Evolutionary conservation across 2,888 invertebrate species (phyloP).

Genomic region (Pollenia griseotomentosa): DNA sequence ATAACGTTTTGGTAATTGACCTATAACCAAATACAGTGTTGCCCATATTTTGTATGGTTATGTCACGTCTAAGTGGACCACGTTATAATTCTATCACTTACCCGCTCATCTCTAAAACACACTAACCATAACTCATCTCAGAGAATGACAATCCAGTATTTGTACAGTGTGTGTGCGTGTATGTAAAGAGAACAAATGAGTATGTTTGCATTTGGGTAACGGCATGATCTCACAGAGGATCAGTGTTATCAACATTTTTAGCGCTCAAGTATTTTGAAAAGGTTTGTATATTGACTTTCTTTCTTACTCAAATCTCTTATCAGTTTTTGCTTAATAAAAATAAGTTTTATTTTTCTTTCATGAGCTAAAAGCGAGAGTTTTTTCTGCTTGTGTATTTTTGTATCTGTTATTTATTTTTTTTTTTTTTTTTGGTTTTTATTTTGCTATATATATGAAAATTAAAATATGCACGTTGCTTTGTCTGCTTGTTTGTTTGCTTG

Average conservation of each 20-base stretch:
- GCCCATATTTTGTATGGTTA: no score
- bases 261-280: slow-evolving; percentile 15
- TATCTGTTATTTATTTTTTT: neutral
- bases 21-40: no score
- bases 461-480: no score
- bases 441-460: no score
- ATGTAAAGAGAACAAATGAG: neutral
- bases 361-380: slow-evolving; percentile 56
- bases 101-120: slow-evolving; percentile 14
- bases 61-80: neutral
- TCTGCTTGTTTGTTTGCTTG: no score
- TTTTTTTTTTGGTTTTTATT: neutral
- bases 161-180: neutral
- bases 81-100: slow-evolving; percentile 15
- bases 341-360: neutral
- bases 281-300: slow-evolving; percentile 20
- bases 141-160: slow-evolving; percentile 29
- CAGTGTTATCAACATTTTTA: slow-evolving; percentile 43
- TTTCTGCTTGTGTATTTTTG: neutral
- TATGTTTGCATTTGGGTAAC: slow-evolving; percentile 9
- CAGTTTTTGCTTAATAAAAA: slow-evolving; percentile 22
- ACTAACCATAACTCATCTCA: neutral
- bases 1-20: no score
- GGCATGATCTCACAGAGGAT: slow-evolving; percentile 29
- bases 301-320: slow-evolving; percentile 57